Evolutionary conservation across 2,113 vertebrate genomes (phyloP), one percentile per base, ranked within the genome.

Genomic region (Eupsittula cactorum): DNA sequence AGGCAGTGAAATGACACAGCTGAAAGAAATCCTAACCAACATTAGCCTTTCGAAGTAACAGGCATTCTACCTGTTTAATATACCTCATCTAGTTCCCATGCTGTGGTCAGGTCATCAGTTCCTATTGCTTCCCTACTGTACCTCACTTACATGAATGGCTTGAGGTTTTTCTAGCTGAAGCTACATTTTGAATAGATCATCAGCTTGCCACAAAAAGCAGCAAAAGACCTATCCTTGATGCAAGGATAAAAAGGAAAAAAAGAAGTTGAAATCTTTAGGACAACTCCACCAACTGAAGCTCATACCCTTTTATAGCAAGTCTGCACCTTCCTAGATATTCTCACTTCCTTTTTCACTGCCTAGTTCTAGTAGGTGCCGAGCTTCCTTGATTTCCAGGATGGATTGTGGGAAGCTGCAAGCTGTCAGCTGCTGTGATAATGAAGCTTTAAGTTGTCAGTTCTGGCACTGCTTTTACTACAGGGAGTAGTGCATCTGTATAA

Each of bases 361-460:
- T 85, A 77, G 91, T 91, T 90, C 92, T 82, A 60, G 91, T 77
- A 87, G 77, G 86, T 94, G 86, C 70, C 0, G n/a, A 91, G 86
- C 63, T 73, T 87, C 86, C 93, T 96, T 82, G 70, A 73, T 79
- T 94, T 89, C 88, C 93, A 95, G 92, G 81, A 80, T 9, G 53
- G 89, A 35, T 47, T 86, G 93, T 96, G 83, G 93, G 93, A 97
- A 95, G 96, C 84, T 89, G 93, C 81, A 87, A 91, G 77, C 91
- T 96, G 93, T 96, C 96, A 95, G 88, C 91, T 95, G 94, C 92
- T 85, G 88, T 69, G 70, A 93, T 93, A 95, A 92, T 91, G 93
- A 95, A 94, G 73, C 70, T 87, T 93, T 80, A 77, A 88, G 84
- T 85, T 87, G 90, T 91, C 91, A 76, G 7, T 88, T 64, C 81